A percentile compares a stretch with the other conserved stretches of the same genome.
Conservation (phyloP, 2,888 invertebrate genomes). For the Nebria brevicollis region DNA sequence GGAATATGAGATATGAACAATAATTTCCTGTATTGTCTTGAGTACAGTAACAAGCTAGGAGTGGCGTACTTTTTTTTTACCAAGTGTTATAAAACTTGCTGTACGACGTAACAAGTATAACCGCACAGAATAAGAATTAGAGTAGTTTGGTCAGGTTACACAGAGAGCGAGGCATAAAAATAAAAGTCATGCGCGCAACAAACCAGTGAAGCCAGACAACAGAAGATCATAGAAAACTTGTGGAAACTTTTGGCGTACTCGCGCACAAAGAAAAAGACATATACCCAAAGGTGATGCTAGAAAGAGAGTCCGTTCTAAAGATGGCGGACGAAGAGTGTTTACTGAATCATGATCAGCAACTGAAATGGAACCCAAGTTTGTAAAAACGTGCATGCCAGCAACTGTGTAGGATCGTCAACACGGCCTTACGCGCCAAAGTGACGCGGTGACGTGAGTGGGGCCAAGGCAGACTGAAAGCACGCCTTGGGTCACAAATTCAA, state of each 20-base stretch:
- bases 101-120: slow-evolving; percentile 4
- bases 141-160: neutral
- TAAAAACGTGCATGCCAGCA: neutral
- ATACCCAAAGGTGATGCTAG: slow-evolving; percentile 20
- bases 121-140: slow-evolving; percentile 25
- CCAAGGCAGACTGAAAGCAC: neutral
- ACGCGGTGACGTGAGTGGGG: too few relatives aligned
- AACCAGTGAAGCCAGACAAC: slow-evolving; percentile 28
- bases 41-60: neutral
- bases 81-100: neutral
- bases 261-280: neutral
- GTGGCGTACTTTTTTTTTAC: neutral
- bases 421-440: neutral
- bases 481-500: slow-evolving; percentile 27
- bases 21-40: neutral
- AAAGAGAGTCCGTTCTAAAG: slow-evolving; percentile 34
- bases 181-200: neutral
- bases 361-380: slow-evolving; percentile 42
- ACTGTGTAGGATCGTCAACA: neutral
- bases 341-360: slow-evolving; percentile 42
- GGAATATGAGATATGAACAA: neutral
- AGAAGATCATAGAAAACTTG: slow-evolving; percentile 41
- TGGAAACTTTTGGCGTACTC: neutral
- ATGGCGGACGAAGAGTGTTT: slow-evolving; percentile 34
- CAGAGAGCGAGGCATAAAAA: neutral